Evolutionary conservation across 30 jellyfish, hydroid and myxozoan species (phyloP).

Genomic region (Aurelia aurita): DNA sequence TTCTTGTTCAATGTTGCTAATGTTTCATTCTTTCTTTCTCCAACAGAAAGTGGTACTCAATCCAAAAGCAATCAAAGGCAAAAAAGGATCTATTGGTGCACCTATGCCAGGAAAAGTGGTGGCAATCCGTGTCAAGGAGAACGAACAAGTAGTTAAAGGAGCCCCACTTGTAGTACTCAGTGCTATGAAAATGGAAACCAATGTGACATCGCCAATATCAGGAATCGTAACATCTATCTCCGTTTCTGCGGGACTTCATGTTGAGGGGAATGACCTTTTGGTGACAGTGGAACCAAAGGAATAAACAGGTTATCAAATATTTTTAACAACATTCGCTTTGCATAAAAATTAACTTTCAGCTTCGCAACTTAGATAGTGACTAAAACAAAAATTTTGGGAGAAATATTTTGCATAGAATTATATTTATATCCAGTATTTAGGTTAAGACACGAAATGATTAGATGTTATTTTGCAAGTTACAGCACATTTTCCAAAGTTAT

Average conservation of each 20-base stretch:
- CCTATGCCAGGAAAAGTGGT: constrained; percentile 99
- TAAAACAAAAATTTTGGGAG: too few species aligned
- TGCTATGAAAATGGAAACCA: constrained; percentile 99
- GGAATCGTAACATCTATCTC: constrained; percentile 88
- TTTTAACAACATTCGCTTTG: not conserved
- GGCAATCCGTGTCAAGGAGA: constrained; percentile 91
- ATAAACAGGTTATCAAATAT: not conserved
- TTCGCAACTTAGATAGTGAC: too few species aligned
- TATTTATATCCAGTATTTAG: too few species aligned
- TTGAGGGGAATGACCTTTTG: constrained; percentile 95
- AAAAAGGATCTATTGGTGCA: constrained; percentile 94
- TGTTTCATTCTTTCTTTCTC: not conserved
- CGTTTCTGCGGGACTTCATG: constrained; percentile 70
- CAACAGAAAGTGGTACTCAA: constrained; percentile 88
- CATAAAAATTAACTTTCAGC: not conserved
- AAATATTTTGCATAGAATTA: too few species aligned
- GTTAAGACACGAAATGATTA: too few species aligned
- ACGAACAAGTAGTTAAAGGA: constrained; percentile 90
- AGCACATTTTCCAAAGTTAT: too few species aligned
- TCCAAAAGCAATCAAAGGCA: constrained; percentile 97
- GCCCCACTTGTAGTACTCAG: constrained; percentile 94
- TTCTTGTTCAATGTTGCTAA: too few species aligned
- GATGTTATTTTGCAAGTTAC: too few species aligned
- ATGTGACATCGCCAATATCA: constrained; percentile 92
- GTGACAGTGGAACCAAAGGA: constrained; percentile 87